These are phyloP conservation scores for Meta bourneti DNA, from an alignment of 2,888 invertebrate species.

Conservation along the genomic window DNA sequence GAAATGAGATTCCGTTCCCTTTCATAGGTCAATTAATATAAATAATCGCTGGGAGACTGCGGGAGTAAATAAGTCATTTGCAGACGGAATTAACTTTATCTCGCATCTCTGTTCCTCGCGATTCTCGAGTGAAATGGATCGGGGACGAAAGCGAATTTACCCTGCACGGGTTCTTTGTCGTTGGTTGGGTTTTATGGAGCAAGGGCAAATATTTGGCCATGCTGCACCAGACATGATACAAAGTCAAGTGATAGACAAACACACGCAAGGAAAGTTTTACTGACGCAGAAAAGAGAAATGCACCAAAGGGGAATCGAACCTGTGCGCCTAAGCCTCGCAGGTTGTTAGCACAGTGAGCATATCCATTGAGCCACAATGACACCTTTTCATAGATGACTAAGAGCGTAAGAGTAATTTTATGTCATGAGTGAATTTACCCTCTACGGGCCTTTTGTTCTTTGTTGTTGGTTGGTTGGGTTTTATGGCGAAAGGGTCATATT, in stretches of 20 bases:
- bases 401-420: background rate
- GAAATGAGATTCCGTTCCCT: constrained; percentile 44
- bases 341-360: background rate
- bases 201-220: too few species aligned
- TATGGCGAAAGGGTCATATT: too few species aligned
- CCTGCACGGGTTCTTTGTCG: background rate
- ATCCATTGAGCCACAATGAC: background rate
- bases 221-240: too few species aligned
- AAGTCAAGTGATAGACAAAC: too few species aligned
- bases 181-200: background rate
- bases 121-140: background rate
- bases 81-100: constrained; percentile 45
- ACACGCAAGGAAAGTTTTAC: too few species aligned
- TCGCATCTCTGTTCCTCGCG: background rate
- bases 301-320: too few species aligned
- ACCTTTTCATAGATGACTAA: too few species aligned
- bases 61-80: constrained; percentile 28
- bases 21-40: constrained; percentile 46
- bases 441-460: too few species aligned
- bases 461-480: too few species aligned
- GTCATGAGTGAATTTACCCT: too few species aligned
- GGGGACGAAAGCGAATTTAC: background rate
- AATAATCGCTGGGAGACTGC: constrained; percentile 22
- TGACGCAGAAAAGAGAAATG: too few species aligned
- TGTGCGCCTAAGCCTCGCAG: background rate